These are phyloP conservation scores for Unio delphinus DNA, from an alignment of 2,888 invertebrate species.

Conservation along the genomic window DNA sequence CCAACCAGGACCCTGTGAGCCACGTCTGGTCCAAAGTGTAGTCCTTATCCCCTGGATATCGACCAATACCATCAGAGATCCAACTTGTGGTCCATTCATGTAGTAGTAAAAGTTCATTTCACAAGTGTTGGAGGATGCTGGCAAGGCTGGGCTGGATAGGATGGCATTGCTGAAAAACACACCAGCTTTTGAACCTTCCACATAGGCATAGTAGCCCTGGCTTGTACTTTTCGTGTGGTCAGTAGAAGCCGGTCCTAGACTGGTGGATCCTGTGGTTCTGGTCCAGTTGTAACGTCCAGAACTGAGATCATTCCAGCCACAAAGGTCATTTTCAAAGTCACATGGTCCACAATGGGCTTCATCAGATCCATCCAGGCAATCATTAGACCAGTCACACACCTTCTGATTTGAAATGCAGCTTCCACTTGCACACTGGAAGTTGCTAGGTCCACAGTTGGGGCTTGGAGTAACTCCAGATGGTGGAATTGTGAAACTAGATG, in stretches of 20 bases:
- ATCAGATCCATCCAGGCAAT: constrained; percentile 58
- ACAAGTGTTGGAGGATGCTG: constrained; percentile 45
- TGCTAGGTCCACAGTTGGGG: constrained; percentile 30
- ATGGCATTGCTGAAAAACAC: constrained; percentile 45
- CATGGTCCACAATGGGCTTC: constrained; percentile 63
- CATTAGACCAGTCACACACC: constrained; percentile 56
- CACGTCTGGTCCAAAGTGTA: constrained; percentile 16
- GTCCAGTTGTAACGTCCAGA: constrained; percentile 58
- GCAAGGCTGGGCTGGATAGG: constrained; percentile 49
- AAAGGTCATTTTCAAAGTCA: constrained; percentile 59
- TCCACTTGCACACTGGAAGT: constrained; percentile 53
- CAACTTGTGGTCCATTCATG: constrained; percentile 49
- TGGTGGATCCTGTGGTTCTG: constrained; percentile 30
- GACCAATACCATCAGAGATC: constrained; percentile 38
- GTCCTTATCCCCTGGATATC: constrained; percentile 26
- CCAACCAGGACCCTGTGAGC: constrained; percentile 49
- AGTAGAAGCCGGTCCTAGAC: constrained; percentile 22
- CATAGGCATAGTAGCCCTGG: constrained; percentile 52
- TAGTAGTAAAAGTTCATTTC: constrained; percentile 62
- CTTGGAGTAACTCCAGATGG: constrained; percentile 35
- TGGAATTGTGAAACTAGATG: constrained; percentile 42
- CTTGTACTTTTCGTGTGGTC: constrained; percentile 47
- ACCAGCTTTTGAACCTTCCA: constrained; percentile 44
- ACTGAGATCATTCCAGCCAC: constrained; percentile 61
- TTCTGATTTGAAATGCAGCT: constrained; percentile 48